Evolutionary conservation across 2,113 vertebrate species (phyloP), one percentile per base, ranked within the genome.

Genomic region (Mionectes macconnelli): DNA sequence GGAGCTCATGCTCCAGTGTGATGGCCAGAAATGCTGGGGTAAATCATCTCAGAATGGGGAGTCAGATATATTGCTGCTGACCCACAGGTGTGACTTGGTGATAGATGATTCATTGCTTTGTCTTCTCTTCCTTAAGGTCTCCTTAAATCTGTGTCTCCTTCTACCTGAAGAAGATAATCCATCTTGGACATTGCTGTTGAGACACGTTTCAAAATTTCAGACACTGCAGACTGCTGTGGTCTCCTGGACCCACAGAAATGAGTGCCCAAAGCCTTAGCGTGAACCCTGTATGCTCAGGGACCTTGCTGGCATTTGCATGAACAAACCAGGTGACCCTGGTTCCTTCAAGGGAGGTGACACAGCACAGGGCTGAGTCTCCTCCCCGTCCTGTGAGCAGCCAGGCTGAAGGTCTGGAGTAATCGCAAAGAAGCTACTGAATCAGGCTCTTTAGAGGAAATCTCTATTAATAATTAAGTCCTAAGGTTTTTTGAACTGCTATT

Each of bases 271-370:
- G 63, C 55, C 39, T 50, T 52, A 56, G 44, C 28, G 16, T 27
- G 44, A 84, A 40, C 9, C 6, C 14, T 70, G 23, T 12, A n/a
- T 27, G 21, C 14, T 9, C 31, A 79, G 44, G 22, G 35, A 87
- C 8, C 45, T 78, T 74, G 24, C 39, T 69, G 24, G 5, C 21
- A 66, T 53, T 55, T 55, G 68, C 1, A 1, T 39, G 57, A 52
- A 37, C 6, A n/a, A 63, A 67, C 64, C 0, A 1, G 1, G 0
- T 60, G 35, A 52, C 24, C 8, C 27, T 14, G 12, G 12, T 44
- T 86, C 60, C 45, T 64, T 62, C 80, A 57, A 68, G 79, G 68
- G 50, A 77, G 31, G 20, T 22, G 50, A 63, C n/a, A 50, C 31
- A 62, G 60, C 4, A 16, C 56, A 70, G 31, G 23, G 25, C 31